These are phyloP conservation scores for Cataglyphis altisquamis DNA, from an alignment of 2,888 invertebrate genomes.

Conservation along the genomic window DNA sequence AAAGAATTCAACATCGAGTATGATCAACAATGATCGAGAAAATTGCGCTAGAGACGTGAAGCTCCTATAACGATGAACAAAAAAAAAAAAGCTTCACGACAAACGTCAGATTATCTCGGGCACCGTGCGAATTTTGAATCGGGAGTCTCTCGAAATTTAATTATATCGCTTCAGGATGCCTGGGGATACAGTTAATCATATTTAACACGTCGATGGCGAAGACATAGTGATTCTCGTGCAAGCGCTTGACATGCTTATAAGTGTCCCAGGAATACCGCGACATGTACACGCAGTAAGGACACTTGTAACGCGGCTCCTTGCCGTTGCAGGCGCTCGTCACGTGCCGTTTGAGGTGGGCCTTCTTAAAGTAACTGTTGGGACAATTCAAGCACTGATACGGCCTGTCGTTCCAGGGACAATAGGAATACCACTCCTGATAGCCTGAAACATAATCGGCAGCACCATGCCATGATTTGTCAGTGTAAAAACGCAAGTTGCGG, in stretches of 20 bases:
- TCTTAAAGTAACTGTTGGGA: constrained; percentile 74
- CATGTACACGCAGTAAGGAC: constrained; percentile 79
- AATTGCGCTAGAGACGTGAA: not conserved
- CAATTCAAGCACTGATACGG: constrained; percentile 76
- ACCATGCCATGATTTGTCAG: constrained; percentile 44
- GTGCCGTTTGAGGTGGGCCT: constrained; percentile 74
- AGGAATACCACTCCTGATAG: constrained; percentile 52
- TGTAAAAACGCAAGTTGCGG: not conserved
- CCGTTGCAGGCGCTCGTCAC: constrained; percentile 74
- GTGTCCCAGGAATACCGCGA: constrained; percentile 74
- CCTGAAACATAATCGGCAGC: constrained; percentile 60
- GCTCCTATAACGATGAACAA: not conserved
- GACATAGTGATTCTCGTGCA: constrained; percentile 69
- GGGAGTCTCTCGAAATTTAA: not conserved
- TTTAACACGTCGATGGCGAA: constrained; percentile 71
- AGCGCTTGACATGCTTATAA: constrained; percentile 78
- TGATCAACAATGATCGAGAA: not conserved
- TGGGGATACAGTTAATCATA: constrained; percentile 54
- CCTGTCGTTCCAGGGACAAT: constrained; percentile 61
- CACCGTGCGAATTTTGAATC: not conserved
- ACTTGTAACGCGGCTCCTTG: constrained; percentile 81
- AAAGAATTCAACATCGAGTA: not conserved
- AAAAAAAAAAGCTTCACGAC: not conserved
- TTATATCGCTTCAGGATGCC: constrained; percentile 19
- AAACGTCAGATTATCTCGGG: not conserved